These are phyloP conservation scores for Fregata magnificens DNA, from an alignment of 2,113 vertebrate genomes.

Conservation along the genomic window DNA sequence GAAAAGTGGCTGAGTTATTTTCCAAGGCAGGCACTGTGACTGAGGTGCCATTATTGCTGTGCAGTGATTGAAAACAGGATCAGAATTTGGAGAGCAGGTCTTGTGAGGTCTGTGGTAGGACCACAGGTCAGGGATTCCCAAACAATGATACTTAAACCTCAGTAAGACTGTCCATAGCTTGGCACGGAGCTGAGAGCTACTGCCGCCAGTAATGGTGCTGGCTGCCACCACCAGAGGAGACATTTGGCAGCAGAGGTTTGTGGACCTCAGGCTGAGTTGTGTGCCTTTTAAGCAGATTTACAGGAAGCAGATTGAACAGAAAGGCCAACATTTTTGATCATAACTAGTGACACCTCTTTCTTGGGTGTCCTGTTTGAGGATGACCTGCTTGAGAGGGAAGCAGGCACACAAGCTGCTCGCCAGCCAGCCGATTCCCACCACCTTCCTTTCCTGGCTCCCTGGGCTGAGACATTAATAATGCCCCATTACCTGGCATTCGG, in stretches of 20 bases:
- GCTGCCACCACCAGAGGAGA: not conserved
- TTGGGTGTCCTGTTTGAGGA: not conserved
- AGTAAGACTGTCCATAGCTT: not conserved
- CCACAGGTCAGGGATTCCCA: not conserved
- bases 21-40: not conserved
- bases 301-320: not conserved
- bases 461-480: not conserved
- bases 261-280: not conserved
- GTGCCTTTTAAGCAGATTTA: not conserved
- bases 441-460: not conserved
- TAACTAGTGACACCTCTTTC: not conserved
- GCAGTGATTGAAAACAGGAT: not conserved
- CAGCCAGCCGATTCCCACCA: not conserved
- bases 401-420: rapidly evolving
- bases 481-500: rapidly evolving
- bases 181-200: not conserved
- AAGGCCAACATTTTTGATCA: not conserved
- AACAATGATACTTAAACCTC: rapidly evolving
- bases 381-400: not conserved
- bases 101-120: not conserved
- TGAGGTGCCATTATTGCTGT: not conserved
- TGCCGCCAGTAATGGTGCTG: not conserved
- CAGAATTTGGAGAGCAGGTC: not conserved
- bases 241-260: not conserved
- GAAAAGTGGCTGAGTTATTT: not conserved